phyloP scores from a whole-genome alignment of 2,113 vertebrate genomes.

The Aegypius monachus region DNA sequence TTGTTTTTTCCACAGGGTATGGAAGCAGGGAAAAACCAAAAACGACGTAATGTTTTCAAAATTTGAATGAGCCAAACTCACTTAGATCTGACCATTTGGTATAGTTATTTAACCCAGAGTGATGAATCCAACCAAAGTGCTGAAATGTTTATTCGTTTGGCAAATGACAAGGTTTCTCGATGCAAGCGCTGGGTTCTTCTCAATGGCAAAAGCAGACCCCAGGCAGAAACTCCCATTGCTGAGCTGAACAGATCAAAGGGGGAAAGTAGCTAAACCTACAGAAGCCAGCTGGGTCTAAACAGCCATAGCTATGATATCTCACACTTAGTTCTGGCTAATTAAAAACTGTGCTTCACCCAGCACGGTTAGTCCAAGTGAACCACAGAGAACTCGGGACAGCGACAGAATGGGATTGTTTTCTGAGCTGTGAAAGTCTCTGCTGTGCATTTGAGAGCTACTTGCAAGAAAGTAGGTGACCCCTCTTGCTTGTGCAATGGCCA shows the following conservation, averaged over 20 bases:
- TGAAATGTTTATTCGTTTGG: slow-evolving; percentile 37
- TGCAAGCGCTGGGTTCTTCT: neutral
- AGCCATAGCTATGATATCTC: neutral
- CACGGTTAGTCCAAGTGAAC: neutral
- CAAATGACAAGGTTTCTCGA: neutral
- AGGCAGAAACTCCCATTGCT: neutral
- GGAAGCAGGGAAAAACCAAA: neutral
- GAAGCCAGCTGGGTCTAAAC: neutral
- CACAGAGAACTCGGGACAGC: neutral
- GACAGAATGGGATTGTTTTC: neutral
- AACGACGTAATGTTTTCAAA: neutral
- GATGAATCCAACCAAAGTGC: neutral
- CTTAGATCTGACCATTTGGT: neutral
- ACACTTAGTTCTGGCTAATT: neutral
- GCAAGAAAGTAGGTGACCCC: neutral
- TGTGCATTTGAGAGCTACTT: neutral
- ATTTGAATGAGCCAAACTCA: neutral
- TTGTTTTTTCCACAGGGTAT: neutral
- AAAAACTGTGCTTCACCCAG: neutral
- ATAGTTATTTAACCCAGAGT: neutral
- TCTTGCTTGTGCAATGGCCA: neutral
- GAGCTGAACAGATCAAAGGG: neutral
- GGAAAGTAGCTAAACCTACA: neutral
- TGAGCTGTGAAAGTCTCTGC: neutral
- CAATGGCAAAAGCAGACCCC: slow-evolving; percentile 3